Conservation (phyloP, 2,888 invertebrate genomes). For the Amphiduros pacificus region DNA sequence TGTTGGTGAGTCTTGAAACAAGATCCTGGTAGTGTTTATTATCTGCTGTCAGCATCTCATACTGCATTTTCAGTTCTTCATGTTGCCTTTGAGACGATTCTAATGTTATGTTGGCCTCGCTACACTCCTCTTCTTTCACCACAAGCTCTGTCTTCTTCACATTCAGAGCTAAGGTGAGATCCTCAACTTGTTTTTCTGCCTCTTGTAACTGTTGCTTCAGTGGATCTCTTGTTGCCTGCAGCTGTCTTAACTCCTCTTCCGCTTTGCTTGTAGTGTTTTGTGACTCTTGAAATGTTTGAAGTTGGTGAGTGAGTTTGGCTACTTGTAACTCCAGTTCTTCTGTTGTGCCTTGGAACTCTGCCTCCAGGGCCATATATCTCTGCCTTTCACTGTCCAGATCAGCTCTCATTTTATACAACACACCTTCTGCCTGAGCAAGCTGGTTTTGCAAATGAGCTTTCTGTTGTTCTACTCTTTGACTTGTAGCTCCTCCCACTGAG, state of each 20-base stretch:
- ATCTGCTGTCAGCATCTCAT: conserved; percentile 34
- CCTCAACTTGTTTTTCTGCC: background rate
- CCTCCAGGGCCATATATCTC: conserved; percentile 21
- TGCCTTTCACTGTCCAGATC: conserved; percentile 9
- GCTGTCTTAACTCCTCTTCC: background rate
- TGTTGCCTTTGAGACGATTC: conserved; percentile 30
- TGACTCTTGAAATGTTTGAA: conserved; percentile 3
- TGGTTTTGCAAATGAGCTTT: conserved; percentile 12
- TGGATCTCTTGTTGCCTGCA: background rate
- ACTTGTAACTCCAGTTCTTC: conserved; percentile 27
- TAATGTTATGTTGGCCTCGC: conserved; percentile 8
- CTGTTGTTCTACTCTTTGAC: conserved; percentile 12
- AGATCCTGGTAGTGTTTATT: conserved; percentile 26
- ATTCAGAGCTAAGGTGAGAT: background rate
- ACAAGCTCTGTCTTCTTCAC: background rate
- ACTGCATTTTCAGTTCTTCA: conserved; percentile 36
- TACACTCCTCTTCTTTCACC: conserved; percentile 7
- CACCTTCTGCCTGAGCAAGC: conserved; percentile 5
- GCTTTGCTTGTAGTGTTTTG: background rate
- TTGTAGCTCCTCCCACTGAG: too few species aligned
- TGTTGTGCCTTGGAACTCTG: conserved; percentile 27
- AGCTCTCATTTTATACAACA: conserved; percentile 4
- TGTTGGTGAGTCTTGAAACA: conserved; percentile 25
- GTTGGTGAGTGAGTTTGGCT: conserved; percentile 16
- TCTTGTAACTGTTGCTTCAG: background rate